Evolutionary conservation across 2,888 invertebrate species (phyloP).

Genomic region (Lamellibrachia satsuma): DNA sequence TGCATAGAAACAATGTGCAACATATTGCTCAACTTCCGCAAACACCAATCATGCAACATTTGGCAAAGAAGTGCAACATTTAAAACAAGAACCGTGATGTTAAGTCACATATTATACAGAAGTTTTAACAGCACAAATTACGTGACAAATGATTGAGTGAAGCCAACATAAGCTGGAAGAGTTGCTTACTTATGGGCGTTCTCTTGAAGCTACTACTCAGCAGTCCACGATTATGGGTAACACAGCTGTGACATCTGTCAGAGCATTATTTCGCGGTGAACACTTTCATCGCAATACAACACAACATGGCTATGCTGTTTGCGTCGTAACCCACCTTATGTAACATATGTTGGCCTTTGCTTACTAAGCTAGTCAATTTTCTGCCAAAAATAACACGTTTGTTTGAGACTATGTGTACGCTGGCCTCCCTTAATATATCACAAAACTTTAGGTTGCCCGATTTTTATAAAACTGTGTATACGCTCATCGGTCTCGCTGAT

Average conservation of each 20-base stretch:
- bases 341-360: no score
- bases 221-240: background rate
- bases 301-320: no score
- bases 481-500: no score
- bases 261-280: background rate
- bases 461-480: no score
- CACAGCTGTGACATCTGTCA: background rate
- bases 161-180: background rate
- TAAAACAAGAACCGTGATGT: background rate
- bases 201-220: background rate
- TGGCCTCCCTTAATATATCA: no score
- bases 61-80: background rate
- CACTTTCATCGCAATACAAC: background rate
- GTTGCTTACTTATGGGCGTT: background rate
- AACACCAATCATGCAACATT: background rate
- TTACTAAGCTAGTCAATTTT: no score
- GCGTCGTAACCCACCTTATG: no score
- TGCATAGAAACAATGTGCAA: no score
- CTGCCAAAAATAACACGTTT: no score
- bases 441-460: no score
- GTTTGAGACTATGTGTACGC: no score
- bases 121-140: background rate
- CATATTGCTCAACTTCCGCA: no score
- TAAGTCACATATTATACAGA: background rate
- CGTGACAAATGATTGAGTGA: background rate